A percentile compares a stretch with the other conserved stretches of the same genome.
Evolutionary conservation across 2,113 vertebrate genomes (phyloP).

Genomic region (Phylloscopus trochiloides): DNA sequence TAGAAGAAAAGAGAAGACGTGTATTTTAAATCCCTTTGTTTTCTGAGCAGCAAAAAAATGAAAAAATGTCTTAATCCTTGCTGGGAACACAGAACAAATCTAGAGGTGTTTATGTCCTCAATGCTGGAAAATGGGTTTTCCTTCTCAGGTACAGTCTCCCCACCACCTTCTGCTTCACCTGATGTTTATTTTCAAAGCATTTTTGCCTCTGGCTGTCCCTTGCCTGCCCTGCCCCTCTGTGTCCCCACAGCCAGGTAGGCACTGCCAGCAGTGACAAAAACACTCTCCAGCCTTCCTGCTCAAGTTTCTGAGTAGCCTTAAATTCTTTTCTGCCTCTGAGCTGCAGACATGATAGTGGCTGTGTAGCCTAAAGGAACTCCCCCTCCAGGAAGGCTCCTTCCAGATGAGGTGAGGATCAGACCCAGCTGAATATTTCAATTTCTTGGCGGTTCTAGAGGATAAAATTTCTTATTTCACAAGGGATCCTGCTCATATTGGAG

Average conservation of each 20-base stretch:
- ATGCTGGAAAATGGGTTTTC: background rate
- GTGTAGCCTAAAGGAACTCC: background rate
- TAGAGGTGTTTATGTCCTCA: background rate
- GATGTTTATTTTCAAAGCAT: background rate
- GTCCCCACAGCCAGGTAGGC: background rate
- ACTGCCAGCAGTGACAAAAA: background rate
- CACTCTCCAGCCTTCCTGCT: background rate
- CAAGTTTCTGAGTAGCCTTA: background rate
- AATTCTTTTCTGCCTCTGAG: background rate
- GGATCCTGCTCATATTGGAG: background rate
- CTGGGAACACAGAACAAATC: rapidly evolving
- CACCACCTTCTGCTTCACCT: background rate
- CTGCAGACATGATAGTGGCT: background rate
- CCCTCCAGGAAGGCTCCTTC: background rate
- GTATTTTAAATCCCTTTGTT: background rate
- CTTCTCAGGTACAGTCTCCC: background rate
- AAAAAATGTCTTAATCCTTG: background rate
- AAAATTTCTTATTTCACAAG: background rate
- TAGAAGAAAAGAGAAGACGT: background rate
- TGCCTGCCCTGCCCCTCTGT: background rate
- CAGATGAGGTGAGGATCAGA: background rate
- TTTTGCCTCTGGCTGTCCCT: background rate
- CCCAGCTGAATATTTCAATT: background rate
- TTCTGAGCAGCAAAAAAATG: background rate
- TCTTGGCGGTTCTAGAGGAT: background rate